phyloP scores from a whole-genome alignment of 2,797 vertebrate genomes.

The Peromyscus nudipes region DNA sequence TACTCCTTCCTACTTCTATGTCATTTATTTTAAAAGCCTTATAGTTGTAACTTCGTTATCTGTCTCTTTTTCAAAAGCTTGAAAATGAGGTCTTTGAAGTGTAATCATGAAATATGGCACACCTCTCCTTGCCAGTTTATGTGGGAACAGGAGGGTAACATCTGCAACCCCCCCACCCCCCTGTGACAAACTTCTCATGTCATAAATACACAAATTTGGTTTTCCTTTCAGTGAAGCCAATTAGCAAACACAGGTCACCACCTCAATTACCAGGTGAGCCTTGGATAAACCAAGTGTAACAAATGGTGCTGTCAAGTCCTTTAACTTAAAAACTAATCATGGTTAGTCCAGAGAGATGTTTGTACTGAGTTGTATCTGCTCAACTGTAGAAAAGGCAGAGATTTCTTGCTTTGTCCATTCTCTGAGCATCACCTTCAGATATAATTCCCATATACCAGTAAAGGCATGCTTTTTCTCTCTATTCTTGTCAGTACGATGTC shows the following conservation, averaged over 20 bases:
- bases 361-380: neutral
- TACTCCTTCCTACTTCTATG: neutral
- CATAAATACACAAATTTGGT: constrained; percentile 8
- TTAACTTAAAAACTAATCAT: neutral
- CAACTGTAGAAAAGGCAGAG: neutral
- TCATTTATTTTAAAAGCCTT: neutral
- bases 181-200: neutral
- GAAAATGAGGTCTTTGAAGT: neutral
- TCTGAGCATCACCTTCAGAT: neutral
- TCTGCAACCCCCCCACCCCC: neutral
- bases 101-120: neutral
- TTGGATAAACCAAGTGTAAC: neutral
- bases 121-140: neutral
- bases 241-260: neutral
- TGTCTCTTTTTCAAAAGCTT: neutral
- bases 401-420: neutral
- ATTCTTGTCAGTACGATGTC: neutral
- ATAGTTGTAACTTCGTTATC: neutral
- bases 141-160: neutral
- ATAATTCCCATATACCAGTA: neutral
- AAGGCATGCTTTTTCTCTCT: neutral
- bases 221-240: neutral
- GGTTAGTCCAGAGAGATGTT: neutral
- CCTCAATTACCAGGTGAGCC: constrained; percentile 13
- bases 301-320: neutral